These are phyloP conservation scores for Aphelinus certus DNA, from an alignment of 1,140 invertebrate species.

Conservation along the genomic window DNA sequence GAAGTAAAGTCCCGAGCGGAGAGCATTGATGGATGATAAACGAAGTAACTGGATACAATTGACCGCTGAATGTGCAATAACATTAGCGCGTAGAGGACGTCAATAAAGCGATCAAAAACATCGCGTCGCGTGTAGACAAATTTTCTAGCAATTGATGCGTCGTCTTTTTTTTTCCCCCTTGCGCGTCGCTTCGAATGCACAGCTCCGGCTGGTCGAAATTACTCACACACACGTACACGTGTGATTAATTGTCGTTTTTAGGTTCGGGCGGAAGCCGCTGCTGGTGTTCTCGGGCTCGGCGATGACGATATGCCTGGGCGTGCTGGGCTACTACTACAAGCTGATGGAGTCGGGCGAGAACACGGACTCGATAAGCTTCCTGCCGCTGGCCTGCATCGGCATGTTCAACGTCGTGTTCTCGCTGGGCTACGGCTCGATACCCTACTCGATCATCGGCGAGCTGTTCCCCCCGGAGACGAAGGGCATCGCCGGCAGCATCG, in stretches of 20 bases:
- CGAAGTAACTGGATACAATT: too few species aligned
- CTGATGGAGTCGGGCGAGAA: slow-evolving; percentile 57
- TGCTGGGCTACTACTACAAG: slow-evolving; percentile 69
- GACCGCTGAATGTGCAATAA: too few species aligned
- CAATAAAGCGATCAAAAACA: neutral
- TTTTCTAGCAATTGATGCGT: neutral
- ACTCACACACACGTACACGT: slow-evolving; percentile 51
- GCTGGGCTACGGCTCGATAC: slow-evolving; percentile 76
- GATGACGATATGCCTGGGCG: slow-evolving; percentile 66
- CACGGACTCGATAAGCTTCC: slow-evolving; percentile 59
- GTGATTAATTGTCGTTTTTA: slow-evolving; percentile 53
- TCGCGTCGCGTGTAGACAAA: neutral
- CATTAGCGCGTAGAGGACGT: too few species aligned
- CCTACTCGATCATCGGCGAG: slow-evolving; percentile 77
- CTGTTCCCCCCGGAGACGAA: slow-evolving; percentile 74
- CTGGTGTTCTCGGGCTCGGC: slow-evolving; percentile 66
- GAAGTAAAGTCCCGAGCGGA: too few species aligned
- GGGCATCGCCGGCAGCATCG: slow-evolving; percentile 69
- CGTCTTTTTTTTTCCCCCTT: too few species aligned
- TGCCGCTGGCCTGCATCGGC: slow-evolving; percentile 61
- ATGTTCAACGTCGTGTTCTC: slow-evolving; percentile 64
- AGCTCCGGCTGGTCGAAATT: too few species aligned
- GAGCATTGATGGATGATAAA: too few species aligned
- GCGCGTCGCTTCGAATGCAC: too few species aligned
- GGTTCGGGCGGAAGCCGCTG: slow-evolving; percentile 71